Evolutionary conservation across 1,140 invertebrate genomes (phyloP), one percentile per base, ranked within the genome.

Genomic region (Lanistes nyassanus): DNA sequence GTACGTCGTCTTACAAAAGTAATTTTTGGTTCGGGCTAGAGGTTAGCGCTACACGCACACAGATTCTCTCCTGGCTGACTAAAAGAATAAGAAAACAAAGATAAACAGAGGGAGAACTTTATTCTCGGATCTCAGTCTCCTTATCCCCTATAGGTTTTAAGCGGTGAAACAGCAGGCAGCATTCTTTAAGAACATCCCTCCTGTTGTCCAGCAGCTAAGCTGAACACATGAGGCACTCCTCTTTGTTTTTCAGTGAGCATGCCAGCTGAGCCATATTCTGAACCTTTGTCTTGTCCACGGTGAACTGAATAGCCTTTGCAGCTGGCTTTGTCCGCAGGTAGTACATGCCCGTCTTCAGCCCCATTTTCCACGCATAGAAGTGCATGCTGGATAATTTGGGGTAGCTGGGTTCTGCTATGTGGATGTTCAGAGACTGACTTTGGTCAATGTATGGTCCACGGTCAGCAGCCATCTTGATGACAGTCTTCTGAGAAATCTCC

Each of bases 301-400:
- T 99, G 87, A 99, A 99, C 87, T 99, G 96, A 83, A 99, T 96
- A 11, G 98, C 96, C 86, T 97, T 94, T 3, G 95, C 97, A 9
- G 98, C 97, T 13, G 98, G 96, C 84, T 98, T 99, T 0, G 97
- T 99, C 39, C 98, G 92, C 75, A 99, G 91, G 88, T 99, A 99
- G 89, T 99, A 99, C 97, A 99, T 99, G 53, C 98, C 98, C 39
- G 98, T 99, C 90, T 99, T 99, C 21, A 99, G 91, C 11, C 98
- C 95, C 88, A 94, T 92, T 91, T 96, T 95, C 98, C 98, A 99
- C 0, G 95, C 96, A 89, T 97, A 96, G 89, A 99, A 99, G 89
- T 99, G 98, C 93, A 99, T 99, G 11, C 97, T 99, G 2, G 96
- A 97, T 31, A 99, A 90, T 88, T 97, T 98, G 3, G 94, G 95